Evolutionary conservation across 2,888 invertebrate species (phyloP), one percentile per base, ranked within the genome.

Genomic region (Rhorus exstirpatorius): DNA sequence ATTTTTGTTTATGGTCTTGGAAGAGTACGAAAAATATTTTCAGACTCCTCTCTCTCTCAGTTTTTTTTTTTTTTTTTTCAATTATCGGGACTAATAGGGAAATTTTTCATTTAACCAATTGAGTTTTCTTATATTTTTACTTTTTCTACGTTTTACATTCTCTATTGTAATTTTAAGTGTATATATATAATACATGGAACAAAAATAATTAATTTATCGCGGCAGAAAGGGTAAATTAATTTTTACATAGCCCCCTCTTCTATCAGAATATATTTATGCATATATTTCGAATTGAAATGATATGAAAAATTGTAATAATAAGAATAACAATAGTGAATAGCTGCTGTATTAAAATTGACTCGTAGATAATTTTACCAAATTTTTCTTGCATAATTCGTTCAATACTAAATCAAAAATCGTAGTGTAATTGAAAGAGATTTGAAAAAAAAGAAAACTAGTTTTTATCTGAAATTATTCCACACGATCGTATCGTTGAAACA

Each of bases 381-480:
- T 31, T 31, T 31, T 55, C 14, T n/a, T 24, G 24, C 7, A 31
- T 53, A 0, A 19, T 53, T 2, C 0, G 21, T 51, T 51, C 1
- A 21, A 53, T 53, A 3, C 12, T 10, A 19, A 10, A 21, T 4
- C 19, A 21, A 61, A 4, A 2, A 38, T 41, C n/a, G 0, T 19
- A 17, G 19, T 4, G 35, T n/a, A 3, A 24, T 41, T 12, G 41
- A n/a, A 24, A 17, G 21, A 61, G 61, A 44, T 38, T n/a, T n/a
- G n/a, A n/a, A n/a, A n/a, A n/a, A n/a, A 38, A 60, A 60, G n/a
- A 41, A 41, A 6, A 61, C 19, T 61, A 41, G 61, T 61, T 38
- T 61, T 21, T 38, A n/a, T 6, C 61, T 21, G 21, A 61, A 31
- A 61, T n/a, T 41, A 41, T 24, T 24, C 8, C n/a, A 21, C 7